phyloP scores from a whole-genome alignment of 2,888 invertebrate genomes.

The Meandrusa payeni region DNA sequence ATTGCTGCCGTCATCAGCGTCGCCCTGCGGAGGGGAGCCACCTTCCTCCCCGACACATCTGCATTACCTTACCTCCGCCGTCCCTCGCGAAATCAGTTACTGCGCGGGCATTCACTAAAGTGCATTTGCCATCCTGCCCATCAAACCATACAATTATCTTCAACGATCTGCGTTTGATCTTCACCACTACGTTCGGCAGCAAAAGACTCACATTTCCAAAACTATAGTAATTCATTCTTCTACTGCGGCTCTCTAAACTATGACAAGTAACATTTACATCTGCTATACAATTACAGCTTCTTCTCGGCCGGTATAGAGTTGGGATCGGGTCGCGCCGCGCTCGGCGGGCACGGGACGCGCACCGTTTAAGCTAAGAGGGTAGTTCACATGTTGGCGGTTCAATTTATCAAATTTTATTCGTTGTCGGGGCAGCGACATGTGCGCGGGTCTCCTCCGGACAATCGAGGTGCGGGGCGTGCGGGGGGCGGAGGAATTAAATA shows the following conservation, averaged over 20 bases:
- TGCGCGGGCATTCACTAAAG: constrained; percentile 71
- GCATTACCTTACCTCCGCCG: constrained; percentile 72
- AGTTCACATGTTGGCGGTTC: constrained; percentile 77
- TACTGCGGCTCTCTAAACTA: constrained; percentile 48
- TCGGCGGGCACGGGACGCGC: constrained; percentile 42
- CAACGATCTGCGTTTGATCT: constrained; percentile 30
- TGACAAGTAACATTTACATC: constrained; percentile 52
- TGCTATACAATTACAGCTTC: constrained; percentile 30
- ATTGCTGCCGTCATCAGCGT: constrained; percentile 70
- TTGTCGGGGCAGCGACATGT: constrained; percentile 68
- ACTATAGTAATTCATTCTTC: constrained; percentile 30
- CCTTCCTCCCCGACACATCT: constrained; percentile 57
- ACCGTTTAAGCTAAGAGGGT: constrained; percentile 77
- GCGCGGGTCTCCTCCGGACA: constrained; percentile 66
- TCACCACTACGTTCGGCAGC: constrained; percentile 28
- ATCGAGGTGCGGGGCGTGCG: constrained; percentile 40
- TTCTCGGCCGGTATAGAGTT: constrained; percentile 31
- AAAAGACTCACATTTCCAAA: constrained; percentile 33
- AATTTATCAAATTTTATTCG: constrained; percentile 79
- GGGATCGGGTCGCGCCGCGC: constrained; percentile 30
- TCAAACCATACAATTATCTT: constrained; percentile 63
- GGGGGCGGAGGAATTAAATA: constrained; percentile 63
- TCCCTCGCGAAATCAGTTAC: constrained; percentile 66
- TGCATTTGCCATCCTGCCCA: constrained; percentile 68
- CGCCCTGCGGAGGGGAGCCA: constrained; percentile 38